Conservation (phyloP, 2,888 invertebrate genomes). For the Notodonta dromedarius region DNA sequence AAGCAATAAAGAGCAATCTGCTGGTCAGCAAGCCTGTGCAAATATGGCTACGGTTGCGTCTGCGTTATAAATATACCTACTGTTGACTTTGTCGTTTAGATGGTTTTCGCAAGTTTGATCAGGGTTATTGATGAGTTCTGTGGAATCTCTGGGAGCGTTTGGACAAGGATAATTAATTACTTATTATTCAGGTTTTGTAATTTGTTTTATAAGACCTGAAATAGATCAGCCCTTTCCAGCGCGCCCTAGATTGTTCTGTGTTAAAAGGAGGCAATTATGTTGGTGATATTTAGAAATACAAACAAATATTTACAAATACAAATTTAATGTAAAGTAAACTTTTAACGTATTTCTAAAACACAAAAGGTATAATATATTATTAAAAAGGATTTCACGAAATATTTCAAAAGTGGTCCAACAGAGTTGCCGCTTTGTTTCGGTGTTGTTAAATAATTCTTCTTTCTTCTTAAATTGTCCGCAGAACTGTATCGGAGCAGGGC, state of each 20-base stretch:
- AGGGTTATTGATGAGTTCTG: constrained; percentile 52
- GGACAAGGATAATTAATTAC: too few relatives aligned
- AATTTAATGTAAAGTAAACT: too few relatives aligned
- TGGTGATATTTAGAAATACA: too few relatives aligned
- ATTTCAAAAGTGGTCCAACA: constrained; percentile 17
- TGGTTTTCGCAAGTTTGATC: constrained; percentile 51
- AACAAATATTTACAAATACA: too few relatives aligned
- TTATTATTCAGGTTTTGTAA: too few relatives aligned
- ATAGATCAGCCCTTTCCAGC: too few relatives aligned
- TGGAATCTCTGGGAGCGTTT: neutral
- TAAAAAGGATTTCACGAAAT: neutral
- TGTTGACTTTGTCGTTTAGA: constrained; percentile 38
- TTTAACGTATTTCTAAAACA: too few relatives aligned
- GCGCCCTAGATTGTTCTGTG: too few relatives aligned
- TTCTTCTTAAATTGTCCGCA: constrained; percentile 45
- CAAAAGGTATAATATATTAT: too few relatives aligned
- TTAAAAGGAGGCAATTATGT: too few relatives aligned
- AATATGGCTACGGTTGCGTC: neutral
- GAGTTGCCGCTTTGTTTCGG: constrained; percentile 31
- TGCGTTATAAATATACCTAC: constrained; percentile 40
- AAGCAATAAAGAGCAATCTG: neutral
- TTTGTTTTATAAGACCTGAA: too few relatives aligned
- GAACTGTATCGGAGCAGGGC: constrained; percentile 49
- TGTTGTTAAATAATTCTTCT: constrained; percentile 34
- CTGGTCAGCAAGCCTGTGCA: neutral